Evolutionary conservation across 1,140 invertebrate species (phyloP).

Genomic region (Polyergus mexicanus): DNA sequence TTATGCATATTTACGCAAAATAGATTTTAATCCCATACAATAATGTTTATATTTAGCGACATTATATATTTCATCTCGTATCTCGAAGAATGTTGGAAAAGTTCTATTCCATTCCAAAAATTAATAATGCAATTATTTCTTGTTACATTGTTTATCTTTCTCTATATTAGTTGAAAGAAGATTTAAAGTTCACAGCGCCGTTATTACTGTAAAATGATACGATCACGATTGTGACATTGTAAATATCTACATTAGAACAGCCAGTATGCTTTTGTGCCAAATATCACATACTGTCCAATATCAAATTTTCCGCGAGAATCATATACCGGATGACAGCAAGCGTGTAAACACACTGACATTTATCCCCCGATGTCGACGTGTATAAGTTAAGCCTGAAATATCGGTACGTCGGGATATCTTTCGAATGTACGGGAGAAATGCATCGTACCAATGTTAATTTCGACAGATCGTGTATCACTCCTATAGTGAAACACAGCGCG

Average conservation of each 20-base stretch:
- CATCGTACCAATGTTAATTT: constrained; percentile 57
- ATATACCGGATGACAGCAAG: constrained; percentile 14
- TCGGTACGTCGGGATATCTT: constrained; percentile 54
- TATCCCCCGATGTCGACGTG: neutral
- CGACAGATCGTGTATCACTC: constrained; percentile 43
- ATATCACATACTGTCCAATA: neutral
- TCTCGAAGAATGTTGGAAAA: neutral
- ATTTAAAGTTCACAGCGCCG: neutral
- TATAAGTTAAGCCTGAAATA: constrained; percentile 68
- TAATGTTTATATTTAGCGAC: neutral
- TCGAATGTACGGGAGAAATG: constrained; percentile 35
- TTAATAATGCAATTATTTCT: constrained; percentile 4
- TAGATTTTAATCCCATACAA: neutral
- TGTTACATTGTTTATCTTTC: neutral
- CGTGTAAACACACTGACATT: constrained; percentile 51
- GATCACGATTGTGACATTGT: neutral
- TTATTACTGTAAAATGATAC: neutral
- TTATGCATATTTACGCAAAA: neutral
- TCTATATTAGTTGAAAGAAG: neutral
- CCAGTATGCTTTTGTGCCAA: neutral
- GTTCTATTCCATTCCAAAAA: neutral
- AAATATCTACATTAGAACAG: constrained; percentile 34
- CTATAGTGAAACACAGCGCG: neutral
- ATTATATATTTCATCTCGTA: neutral
- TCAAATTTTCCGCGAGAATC: constrained; percentile 6